Evolutionary conservation across 2,797 vertebrate genomes (phyloP).

Genomic region (Morelia viridis): DNA sequence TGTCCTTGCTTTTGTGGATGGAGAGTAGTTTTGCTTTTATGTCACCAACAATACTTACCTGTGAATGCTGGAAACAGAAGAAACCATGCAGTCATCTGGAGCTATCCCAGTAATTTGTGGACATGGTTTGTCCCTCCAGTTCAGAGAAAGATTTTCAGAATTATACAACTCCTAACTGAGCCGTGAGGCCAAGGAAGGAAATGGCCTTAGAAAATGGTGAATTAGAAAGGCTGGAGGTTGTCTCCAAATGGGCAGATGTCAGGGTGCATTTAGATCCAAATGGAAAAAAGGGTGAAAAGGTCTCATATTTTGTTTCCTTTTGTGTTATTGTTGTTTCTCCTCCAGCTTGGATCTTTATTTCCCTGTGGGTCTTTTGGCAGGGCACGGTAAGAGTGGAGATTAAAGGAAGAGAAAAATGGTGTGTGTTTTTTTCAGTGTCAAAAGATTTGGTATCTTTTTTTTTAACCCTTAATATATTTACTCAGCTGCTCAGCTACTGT

Average conservation of each 20-base stretch:
- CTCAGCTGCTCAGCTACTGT: slow-evolving; percentile 53
- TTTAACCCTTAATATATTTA: slow-evolving; percentile 48
- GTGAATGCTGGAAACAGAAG: neutral
- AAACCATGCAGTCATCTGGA: neutral
- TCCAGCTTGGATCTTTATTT: slow-evolving; percentile 27
- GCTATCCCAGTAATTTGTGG: neutral
- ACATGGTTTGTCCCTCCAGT: too few species aligned
- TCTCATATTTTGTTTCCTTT: slow-evolving; percentile 22
- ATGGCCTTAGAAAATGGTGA: neutral
- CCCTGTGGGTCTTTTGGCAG: neutral
- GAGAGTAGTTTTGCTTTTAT: neutral
- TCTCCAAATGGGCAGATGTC: neutral
- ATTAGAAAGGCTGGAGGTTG: neutral
- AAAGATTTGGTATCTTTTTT: slow-evolving; percentile 37
- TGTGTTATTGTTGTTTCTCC: neutral
- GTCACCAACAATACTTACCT: neutral
- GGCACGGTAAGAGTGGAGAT: slow-evolving; percentile 51
- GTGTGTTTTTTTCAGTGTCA: slow-evolving; percentile 39
- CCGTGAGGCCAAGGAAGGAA: neutral
- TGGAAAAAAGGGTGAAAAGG: neutral
- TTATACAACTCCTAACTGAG: neutral
- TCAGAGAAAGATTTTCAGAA: neutral
- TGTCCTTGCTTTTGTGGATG: neutral
- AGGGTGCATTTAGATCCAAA: neutral
- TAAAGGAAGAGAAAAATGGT: slow-evolving; percentile 44